phyloP scores from a whole-genome alignment of 2,888 invertebrate species.

The Serripes groenlandicus region DNA sequence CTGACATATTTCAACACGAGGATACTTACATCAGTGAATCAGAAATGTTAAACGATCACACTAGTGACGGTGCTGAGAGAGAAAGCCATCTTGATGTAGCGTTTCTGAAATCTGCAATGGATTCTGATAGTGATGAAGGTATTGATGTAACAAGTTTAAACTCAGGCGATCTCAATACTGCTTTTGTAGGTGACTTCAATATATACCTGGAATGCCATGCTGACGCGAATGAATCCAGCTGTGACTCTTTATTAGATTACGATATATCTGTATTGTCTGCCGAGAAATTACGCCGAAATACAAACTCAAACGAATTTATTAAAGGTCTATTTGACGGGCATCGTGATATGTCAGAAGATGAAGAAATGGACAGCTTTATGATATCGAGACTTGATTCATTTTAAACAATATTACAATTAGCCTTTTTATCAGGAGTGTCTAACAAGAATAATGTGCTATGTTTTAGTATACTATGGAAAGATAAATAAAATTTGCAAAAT shows the following conservation, averaged over 20 bases:
- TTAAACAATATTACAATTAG: no score
- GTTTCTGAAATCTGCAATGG: constrained; percentile 30
- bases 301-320: neutral
- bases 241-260: neutral
- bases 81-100: no score
- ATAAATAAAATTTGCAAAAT: no score
- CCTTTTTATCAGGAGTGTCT: no score
- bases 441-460: no score
- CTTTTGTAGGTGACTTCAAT: constrained; percentile 30
- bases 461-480: no score
- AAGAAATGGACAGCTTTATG: constrained; percentile 51
- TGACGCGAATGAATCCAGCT: neutral
- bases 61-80: no score
- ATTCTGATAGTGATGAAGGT: constrained; percentile 48
- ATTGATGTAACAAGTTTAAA: constrained; percentile 51
- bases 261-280: constrained; percentile 21
- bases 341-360: constrained; percentile 26
- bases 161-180: constrained; percentile 41
- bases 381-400: constrained; percentile 33
- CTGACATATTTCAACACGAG: no score
- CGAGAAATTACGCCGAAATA: constrained; percentile 11
- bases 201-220: neutral
- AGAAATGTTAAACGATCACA: no score
- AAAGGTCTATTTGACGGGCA: neutral
- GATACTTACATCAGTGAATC: no score